Evolutionary conservation across 64 coral and sea anemone species (phyloP).

Genomic region (Porites australiensis): DNA sequence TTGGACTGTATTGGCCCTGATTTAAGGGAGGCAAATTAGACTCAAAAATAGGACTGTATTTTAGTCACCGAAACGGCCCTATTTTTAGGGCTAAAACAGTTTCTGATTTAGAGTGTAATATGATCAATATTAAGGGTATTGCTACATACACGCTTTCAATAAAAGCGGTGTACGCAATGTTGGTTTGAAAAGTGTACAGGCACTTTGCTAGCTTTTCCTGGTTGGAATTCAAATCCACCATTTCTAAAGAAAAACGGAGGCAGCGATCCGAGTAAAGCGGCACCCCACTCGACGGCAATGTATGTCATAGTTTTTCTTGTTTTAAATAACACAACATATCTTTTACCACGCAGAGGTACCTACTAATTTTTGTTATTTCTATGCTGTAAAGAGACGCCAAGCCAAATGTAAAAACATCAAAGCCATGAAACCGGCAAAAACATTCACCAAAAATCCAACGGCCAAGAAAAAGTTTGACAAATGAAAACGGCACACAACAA

Average conservation of each 20-base stretch:
- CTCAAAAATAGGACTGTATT: too few species aligned
- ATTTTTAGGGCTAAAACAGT: too few species aligned
- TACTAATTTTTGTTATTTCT: constrained; percentile 34
- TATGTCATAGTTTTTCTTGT: constrained; percentile 13
- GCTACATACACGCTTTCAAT: constrained; percentile 50
- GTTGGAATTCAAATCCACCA: constrained; percentile 58
- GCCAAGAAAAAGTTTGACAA: too few species aligned
- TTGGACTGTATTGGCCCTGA: too few species aligned
- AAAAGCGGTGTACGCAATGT: constrained; percentile 58
- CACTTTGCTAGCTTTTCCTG: constrained; percentile 61
- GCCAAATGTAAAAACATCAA: constrained; percentile 5
- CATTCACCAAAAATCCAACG: constrained; percentile 32
- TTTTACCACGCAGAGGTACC: constrained; percentile 67
- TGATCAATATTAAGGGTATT: constrained; percentile 28
- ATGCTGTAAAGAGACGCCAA: constrained; percentile 58
- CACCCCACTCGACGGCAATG: constrained; percentile 41
- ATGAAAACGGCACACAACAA: too few species aligned
- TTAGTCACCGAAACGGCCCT: too few species aligned
- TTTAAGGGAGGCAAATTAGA: too few species aligned
- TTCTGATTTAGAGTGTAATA: background rate
- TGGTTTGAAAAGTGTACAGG: constrained; percentile 64
- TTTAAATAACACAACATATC: constrained; percentile 30
- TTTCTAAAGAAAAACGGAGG: constrained; percentile 43
- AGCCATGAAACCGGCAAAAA: constrained; percentile 53
- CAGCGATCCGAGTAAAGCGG: constrained; percentile 28